Evolutionary conservation across 2,888 invertebrate genomes (phyloP).

Genomic region (Hirtodrosophila duncani): DNA sequence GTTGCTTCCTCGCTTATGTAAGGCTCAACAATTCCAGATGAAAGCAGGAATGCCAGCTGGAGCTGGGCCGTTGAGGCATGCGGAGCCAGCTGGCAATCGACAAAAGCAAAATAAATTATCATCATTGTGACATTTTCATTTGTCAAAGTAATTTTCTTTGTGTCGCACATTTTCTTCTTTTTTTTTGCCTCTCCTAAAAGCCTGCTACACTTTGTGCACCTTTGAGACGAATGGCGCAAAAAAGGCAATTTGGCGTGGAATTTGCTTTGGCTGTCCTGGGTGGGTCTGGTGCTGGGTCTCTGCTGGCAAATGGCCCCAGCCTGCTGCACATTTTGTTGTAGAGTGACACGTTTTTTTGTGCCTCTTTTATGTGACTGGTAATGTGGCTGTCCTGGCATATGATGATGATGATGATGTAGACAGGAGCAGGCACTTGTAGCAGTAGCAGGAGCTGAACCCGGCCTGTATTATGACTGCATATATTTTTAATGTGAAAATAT

Average conservation of each 20-base stretch:
- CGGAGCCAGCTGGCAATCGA: constrained; percentile 51
- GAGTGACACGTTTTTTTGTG: constrained; percentile 34
- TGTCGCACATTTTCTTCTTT: constrained; percentile 39
- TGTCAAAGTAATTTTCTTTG: constrained; percentile 65
- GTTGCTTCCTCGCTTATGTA: constrained; percentile 12
- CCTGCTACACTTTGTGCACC: constrained; percentile 41
- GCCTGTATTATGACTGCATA: constrained; percentile 51
- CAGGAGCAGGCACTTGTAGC: too few relatives aligned
- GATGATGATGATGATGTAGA: too few relatives aligned
- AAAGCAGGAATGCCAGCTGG: constrained; percentile 50
- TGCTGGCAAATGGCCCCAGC: too few relatives aligned
- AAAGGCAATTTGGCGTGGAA: constrained; percentile 54
- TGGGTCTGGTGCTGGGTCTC: too few relatives aligned
- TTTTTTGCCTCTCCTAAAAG: constrained; percentile 44
- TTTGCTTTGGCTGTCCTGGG: constrained; percentile 31
- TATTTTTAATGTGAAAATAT: constrained; percentile 64
- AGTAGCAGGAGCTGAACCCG: constrained; percentile 23
- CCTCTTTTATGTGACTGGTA: constrained; percentile 32
- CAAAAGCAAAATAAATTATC: constrained; percentile 65
- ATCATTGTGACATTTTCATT: constrained; percentile 69
- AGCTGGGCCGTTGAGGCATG: constrained; percentile 26
- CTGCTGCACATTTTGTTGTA: too few relatives aligned
- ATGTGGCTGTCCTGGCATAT: too few relatives aligned
- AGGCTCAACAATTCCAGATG: constrained; percentile 29
- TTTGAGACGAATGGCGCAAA: constrained; percentile 21